phyloP scores from a whole-genome alignment of 2,888 invertebrate species.

The Pammene fasciana region DNA sequence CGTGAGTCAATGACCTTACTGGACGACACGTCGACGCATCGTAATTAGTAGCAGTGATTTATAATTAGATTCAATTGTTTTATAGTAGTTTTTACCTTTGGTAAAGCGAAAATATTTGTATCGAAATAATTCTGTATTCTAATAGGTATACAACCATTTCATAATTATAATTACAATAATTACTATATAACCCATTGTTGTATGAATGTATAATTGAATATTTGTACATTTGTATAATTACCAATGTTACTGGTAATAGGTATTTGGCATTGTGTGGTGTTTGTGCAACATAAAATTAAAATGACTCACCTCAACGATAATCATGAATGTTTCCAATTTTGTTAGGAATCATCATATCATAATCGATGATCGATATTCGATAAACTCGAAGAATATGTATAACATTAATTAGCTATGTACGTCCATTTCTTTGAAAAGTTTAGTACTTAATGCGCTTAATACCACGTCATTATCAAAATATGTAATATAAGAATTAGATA shows the following conservation, averaged over 20 bases:
- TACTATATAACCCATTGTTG: no score
- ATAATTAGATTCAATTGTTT: background rate
- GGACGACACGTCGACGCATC: slow-evolving; percentile 27
- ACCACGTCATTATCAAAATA: background rate
- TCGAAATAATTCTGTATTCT: no score
- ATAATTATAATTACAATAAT: no score
- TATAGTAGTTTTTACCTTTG: background rate
- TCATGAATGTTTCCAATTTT: slow-evolving; percentile 26
- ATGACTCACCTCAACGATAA: slow-evolving; percentile 15
- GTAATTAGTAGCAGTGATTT: slow-evolving; percentile 20
- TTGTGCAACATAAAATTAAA: background rate
- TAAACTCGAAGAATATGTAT: background rate
- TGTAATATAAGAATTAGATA: background rate
- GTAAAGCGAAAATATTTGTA: background rate
- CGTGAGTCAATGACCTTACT: slow-evolving; percentile 34
- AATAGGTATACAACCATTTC: no score
- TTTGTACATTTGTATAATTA: no score
- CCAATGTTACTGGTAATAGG: background rate
- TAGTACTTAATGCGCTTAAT: background rate
- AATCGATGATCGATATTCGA: slow-evolving; percentile 12
- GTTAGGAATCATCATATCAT: slow-evolving; percentile 31
- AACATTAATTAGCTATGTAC: no score
- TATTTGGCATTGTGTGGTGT: slow-evolving; percentile 14
- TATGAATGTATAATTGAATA: no score
- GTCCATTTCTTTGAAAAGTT: background rate